Evolutionary conservation across 1,140 invertebrate genomes (phyloP), one percentile per base, ranked within the genome.

Genomic region (Nebria ingens): DNA sequence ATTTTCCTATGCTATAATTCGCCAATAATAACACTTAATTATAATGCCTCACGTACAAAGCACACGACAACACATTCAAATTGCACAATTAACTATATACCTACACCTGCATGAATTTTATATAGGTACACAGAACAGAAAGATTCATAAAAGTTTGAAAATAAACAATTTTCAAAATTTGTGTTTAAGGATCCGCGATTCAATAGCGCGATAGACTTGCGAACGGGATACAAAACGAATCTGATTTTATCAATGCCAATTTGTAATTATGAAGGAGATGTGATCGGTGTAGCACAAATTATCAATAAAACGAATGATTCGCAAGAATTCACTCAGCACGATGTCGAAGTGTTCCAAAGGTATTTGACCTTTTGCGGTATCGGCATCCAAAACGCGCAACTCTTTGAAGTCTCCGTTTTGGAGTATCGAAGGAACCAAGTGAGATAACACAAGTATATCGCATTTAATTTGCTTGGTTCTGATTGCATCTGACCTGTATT

Each of bases 341-440:
- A 98, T 69, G 89, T 96, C 50, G 89, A 96, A 76, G 80, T 88
- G 19, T 88, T 88, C 65, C 78, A 84, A 55, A 76, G 90, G 19
- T 97, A 97, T 72, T 76, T 98, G 15, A 95, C 91, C 2, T 98
- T 98, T 72, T 97, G 94, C 71, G 93, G 93, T 2, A 97, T 98
- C 60, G 93, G 94, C 4, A 90, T 98, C 62, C 93, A 96, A 73
- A 98, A 98, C 74, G 94, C 94, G 42, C 93, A 97, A 72, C 79
- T 97, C 1, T 97, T 97, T 72, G 91, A 97, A 73, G 84, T 93
- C 56, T 97, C 93, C 19, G 86, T 94, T 11, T 78, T 92, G 57
- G 94, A 98, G 68, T 96, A 95, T 68, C 82, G 89, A 62, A 79
- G 91, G 63, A 97, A 97, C 79, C 93, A 97, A 78, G 85, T 85